phyloP scores from a whole-genome alignment of 2,797 vertebrate species.

The Cossypha caffra region DNA sequence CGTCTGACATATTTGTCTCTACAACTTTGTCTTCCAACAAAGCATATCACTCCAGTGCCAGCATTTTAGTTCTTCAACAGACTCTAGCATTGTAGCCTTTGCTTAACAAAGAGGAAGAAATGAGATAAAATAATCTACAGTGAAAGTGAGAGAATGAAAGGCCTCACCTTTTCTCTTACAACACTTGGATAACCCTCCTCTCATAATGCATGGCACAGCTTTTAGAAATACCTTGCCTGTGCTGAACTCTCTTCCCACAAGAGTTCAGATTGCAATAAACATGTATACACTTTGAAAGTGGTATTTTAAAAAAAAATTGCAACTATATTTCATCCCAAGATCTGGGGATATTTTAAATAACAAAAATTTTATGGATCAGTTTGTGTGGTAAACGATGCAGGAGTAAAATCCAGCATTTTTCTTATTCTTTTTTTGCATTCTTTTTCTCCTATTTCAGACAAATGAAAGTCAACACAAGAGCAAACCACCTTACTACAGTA shows the following conservation, averaged over 20 bases:
- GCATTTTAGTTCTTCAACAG: not conserved
- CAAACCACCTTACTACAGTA: not conserved
- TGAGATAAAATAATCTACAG: not conserved
- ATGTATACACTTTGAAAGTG: not conserved
- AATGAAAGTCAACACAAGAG: not conserved
- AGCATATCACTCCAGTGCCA: not conserved
- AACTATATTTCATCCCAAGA: not conserved
- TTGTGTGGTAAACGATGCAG: not conserved
- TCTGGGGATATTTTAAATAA: not conserved
- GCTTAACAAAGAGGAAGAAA: not conserved
- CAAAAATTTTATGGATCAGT: not conserved
- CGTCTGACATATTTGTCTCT: not conserved
- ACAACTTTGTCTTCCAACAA: not conserved
- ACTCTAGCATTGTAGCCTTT: not conserved
- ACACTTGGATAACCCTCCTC: not conserved
- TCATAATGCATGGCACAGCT: accelerated
- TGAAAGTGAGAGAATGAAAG: not conserved
- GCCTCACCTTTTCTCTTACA: not conserved
- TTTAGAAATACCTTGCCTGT: not conserved
- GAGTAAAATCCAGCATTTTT: not conserved
- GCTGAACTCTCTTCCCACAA: not conserved
- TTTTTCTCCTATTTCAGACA: not conserved
- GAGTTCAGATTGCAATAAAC: not conserved
- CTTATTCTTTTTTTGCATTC: not conserved
- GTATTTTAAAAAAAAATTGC: not conserved